A percentile compares a stretch with the other conserved stretches of the same genome.
These are phyloP conservation scores for Catamblyrhynchus diadema DNA, from an alignment of 2,797 vertebrate species.

Conservation along the genomic window DNA sequence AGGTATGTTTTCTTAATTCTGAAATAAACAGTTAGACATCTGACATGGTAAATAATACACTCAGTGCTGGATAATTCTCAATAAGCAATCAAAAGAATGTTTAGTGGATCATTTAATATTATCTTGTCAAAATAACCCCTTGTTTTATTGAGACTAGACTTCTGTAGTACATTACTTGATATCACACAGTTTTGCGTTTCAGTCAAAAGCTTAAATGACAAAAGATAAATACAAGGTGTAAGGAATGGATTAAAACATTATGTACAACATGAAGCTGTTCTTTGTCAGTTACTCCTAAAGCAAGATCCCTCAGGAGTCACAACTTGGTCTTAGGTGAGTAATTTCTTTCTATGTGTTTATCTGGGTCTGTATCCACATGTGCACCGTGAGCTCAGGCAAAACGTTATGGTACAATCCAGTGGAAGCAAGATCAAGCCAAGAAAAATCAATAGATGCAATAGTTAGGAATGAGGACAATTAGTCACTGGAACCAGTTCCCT, in stretches of 20 bases:
- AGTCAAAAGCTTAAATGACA: background rate
- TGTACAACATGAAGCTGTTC: background rate
- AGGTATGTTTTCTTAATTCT: background rate
- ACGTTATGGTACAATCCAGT: background rate
- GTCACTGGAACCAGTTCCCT: background rate
- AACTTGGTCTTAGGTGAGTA: background rate
- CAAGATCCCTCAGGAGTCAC: background rate
- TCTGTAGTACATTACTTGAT: background rate
- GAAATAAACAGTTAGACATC: background rate
- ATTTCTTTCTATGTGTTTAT: background rate
- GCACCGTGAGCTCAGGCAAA: background rate
- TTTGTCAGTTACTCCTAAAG: background rate
- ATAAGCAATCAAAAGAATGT: background rate
- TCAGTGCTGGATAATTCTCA: background rate
- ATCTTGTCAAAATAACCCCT: background rate
- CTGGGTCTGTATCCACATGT: background rate
- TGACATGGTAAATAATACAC: background rate
- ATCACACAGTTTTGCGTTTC: background rate
- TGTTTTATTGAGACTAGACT: background rate
- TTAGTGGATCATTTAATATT: background rate
- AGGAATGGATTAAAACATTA: background rate
- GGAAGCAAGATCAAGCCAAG: background rate
- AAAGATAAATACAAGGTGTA: background rate
- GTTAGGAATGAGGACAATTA: background rate
- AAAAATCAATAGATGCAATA: background rate